Conservation (phyloP, 2,888 invertebrate species). For the Caenorhabditis panamensis region DNA sequence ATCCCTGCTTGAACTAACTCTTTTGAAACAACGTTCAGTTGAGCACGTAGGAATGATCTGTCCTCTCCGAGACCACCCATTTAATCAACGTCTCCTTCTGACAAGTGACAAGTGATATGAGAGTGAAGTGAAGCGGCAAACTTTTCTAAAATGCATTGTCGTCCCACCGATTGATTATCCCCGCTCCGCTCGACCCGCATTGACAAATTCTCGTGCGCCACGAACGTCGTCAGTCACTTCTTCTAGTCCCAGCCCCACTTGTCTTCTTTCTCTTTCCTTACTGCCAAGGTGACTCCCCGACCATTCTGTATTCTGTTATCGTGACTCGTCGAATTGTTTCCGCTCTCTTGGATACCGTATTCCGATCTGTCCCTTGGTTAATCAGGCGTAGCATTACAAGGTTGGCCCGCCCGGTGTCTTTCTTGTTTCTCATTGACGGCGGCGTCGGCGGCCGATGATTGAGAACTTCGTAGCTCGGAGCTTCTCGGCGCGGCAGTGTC, state of each 20-base stretch:
- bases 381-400: slow-evolving; percentile 48
- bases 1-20: too few species aligned
- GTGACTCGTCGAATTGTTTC: slow-evolving; percentile 26
- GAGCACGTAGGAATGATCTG: background rate
- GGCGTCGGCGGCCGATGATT: background rate
- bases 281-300: slow-evolving; percentile 49
- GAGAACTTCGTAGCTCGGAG: slow-evolving; percentile 18
- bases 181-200: background rate
- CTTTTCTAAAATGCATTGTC: slow-evolving; percentile 54
- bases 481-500: slow-evolving; percentile 30
- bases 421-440: background rate
- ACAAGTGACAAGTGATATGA: slow-evolving; percentile 50
- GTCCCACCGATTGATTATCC: slow-evolving; percentile 50
- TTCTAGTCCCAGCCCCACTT: background rate
- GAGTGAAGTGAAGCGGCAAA: slow-evolving; percentile 7
- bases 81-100: slow-evolving; percentile 37
- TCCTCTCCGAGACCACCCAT: background rate
- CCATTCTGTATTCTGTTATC: slow-evolving; percentile 4
- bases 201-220: slow-evolving; percentile 57
- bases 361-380: slow-evolving; percentile 26
- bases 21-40: background rate
- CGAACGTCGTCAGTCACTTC: slow-evolving; percentile 19
- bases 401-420: slow-evolving; percentile 4
- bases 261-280: background rate
- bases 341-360: slow-evolving; percentile 32